Conservation (phyloP, 2,888 invertebrate genomes). For the Caenorhabditis sp. region DNA sequence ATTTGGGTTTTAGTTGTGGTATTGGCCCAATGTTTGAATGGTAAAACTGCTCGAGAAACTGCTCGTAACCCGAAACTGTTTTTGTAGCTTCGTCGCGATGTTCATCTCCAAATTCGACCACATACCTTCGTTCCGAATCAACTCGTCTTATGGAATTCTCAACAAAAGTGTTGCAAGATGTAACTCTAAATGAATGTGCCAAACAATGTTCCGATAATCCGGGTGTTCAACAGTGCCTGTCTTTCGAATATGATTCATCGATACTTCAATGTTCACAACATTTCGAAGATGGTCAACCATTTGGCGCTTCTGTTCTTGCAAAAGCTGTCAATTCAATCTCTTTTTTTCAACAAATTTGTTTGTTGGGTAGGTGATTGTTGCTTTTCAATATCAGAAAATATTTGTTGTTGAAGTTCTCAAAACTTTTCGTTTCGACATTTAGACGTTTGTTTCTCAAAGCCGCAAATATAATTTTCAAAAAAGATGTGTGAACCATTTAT, state of each 20-base stretch:
- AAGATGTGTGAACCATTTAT: too few relatives aligned
- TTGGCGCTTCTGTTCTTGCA: slow-evolving; percentile 59
- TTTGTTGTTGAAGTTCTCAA: too few relatives aligned
- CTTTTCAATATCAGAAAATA: too few relatives aligned
- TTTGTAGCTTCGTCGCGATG: slow-evolving; percentile 42
- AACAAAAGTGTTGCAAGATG: slow-evolving; percentile 50
- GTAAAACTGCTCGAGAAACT: too few relatives aligned
- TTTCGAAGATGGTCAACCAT: slow-evolving; percentile 59
- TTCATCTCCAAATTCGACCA: slow-evolving; percentile 54
- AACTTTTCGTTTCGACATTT: too few relatives aligned
- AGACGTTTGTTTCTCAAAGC: too few relatives aligned
- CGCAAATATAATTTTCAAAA: too few relatives aligned
- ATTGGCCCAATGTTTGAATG: not conserved
- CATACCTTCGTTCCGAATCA: slow-evolving; percentile 63
- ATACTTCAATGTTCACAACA: slow-evolving; percentile 61
- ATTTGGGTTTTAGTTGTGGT: not conserved
- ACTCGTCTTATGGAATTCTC: slow-evolving; percentile 60
- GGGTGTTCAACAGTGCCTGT: slow-evolving; percentile 52
- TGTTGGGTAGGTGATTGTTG: too few relatives aligned
- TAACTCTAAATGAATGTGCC: slow-evolving; percentile 65
- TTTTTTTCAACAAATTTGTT: slow-evolving; percentile 68
- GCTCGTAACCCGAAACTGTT: too few relatives aligned
- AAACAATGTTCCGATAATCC: slow-evolving; percentile 47
- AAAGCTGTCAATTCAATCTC: slow-evolving; percentile 45
- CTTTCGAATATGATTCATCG: slow-evolving; percentile 67